Conservation (phyloP, 2,888 invertebrate genomes). For the Idaea dimidiata region DNA sequence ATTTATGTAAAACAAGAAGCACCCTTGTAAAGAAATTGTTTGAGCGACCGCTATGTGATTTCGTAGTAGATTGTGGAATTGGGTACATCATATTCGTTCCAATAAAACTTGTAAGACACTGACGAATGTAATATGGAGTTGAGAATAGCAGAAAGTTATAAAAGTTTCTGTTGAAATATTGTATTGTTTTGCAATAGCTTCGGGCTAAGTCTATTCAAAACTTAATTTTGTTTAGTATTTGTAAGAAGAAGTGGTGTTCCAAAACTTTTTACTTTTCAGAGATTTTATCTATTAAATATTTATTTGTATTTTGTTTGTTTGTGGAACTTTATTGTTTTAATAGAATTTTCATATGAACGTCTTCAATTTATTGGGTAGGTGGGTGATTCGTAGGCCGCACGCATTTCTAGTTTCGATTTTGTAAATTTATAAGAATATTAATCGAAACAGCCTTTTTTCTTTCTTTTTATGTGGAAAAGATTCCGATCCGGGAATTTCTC, state of each 20-base stretch:
- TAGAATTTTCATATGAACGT: not conserved
- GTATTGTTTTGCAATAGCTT: constrained; percentile 55
- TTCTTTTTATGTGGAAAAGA: too few species aligned
- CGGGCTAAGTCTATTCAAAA: constrained; percentile 39
- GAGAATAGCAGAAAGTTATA: constrained; percentile 50
- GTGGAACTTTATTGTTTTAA: not conserved
- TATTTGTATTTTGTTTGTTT: not conserved
- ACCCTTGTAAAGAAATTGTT: constrained; percentile 70
- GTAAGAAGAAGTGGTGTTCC: constrained; percentile 3
- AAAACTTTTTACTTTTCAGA: not conserved
- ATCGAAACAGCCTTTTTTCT: too few species aligned
- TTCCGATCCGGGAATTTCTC: too few species aligned
- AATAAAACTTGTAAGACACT: constrained; percentile 75
- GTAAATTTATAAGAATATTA: too few species aligned
- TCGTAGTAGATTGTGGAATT: constrained; percentile 55
- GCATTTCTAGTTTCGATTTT: too few species aligned
- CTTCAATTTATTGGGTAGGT: not conserved
- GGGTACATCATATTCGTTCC: constrained; percentile 63
- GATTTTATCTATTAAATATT: not conserved
- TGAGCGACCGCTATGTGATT: constrained; percentile 60
- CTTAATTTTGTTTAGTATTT: constrained; percentile 29
- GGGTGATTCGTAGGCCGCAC: too few species aligned
- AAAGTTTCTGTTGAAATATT: constrained; percentile 54
- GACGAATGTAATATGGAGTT: constrained; percentile 70
- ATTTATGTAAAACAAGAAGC: constrained; percentile 68